Conservation (phyloP, 2,113 vertebrate species). For the Patagioenas fasciata region DNA sequence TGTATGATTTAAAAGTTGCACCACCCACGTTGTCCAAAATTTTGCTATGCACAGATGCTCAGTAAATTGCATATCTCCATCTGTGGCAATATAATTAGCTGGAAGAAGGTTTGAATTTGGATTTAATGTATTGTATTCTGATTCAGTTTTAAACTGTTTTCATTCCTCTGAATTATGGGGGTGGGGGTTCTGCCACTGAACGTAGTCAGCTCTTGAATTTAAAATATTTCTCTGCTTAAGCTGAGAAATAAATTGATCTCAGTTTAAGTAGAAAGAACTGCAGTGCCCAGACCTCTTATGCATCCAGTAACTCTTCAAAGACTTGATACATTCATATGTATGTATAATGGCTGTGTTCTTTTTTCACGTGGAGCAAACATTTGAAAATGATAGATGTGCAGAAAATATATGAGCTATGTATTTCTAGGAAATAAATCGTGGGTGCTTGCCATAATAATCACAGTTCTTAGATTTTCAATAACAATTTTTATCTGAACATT, state of each 20-base stretch:
- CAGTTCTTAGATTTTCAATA: neutral
- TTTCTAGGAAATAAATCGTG: neutral
- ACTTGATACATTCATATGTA: neutral
- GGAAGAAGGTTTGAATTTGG: slow-evolving; percentile 19
- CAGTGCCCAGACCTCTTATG: neutral
- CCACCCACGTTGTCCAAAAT: slow-evolving; percentile 59
- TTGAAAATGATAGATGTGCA: neutral
- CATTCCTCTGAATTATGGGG: neutral
- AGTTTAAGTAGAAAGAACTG: neutral
- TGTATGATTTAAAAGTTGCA: slow-evolving; percentile 46
- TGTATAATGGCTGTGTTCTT: neutral
- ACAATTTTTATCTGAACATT: neutral
- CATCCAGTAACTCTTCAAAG: neutral
- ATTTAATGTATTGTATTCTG: slow-evolving; percentile 14
- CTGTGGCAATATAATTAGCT: slow-evolving; percentile 55
- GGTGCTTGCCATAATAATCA: neutral
- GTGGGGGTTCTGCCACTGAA: neutral
- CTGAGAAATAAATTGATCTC: neutral
- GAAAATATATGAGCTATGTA: neutral
- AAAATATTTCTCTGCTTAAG: neutral
- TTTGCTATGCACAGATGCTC: slow-evolving; percentile 64
- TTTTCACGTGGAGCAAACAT: neutral
- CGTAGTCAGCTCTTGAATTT: neutral
- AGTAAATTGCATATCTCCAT: slow-evolving; percentile 55
- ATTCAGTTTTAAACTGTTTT: slow-evolving; percentile 18